Conservation (phyloP, 2,888 invertebrate species). For the Lutraria lutraria region DNA sequence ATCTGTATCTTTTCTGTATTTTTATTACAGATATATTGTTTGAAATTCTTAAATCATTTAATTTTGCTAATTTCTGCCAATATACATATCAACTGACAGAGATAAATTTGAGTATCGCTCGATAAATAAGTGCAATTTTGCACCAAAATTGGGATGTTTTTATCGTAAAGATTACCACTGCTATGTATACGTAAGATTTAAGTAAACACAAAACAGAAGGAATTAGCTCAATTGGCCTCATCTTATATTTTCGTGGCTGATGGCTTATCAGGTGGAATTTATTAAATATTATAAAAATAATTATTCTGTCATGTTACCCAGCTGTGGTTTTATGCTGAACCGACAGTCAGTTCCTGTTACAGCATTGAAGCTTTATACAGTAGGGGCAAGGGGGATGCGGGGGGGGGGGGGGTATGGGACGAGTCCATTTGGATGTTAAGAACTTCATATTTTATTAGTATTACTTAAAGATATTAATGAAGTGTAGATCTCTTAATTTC, state of each 20-base stretch:
- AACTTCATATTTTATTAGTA: too few species aligned
- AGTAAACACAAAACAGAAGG: not conserved
- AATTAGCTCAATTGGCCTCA: slow-evolving; percentile 20
- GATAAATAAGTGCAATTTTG: slow-evolving; percentile 19
- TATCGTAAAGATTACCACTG: not conserved
- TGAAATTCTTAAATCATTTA: not conserved
- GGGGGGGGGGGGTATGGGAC: too few species aligned
- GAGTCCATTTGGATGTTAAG: too few species aligned
- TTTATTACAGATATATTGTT: not conserved
- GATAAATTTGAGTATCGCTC: not conserved
- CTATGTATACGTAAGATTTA: not conserved
- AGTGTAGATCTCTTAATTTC: too few species aligned
- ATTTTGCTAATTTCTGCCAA: slow-evolving; percentile 25
- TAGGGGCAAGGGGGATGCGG: not conserved
- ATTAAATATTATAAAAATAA: slow-evolving; percentile 4
- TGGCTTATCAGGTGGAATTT: slow-evolving; percentile 11
- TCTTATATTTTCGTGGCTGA: not conserved
- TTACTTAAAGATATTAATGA: too few species aligned
- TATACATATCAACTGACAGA: not conserved
- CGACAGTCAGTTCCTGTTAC: not conserved
- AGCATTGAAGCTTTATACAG: not conserved
- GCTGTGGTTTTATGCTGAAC: not conserved
- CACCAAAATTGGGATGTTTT: slow-evolving; percentile 5
- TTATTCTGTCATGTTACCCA: slow-evolving; percentile 9
- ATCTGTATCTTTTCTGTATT: not conserved